phyloP scores from a whole-genome alignment of 2,888 invertebrate genomes.

The Nymphalis c-album region DNA sequence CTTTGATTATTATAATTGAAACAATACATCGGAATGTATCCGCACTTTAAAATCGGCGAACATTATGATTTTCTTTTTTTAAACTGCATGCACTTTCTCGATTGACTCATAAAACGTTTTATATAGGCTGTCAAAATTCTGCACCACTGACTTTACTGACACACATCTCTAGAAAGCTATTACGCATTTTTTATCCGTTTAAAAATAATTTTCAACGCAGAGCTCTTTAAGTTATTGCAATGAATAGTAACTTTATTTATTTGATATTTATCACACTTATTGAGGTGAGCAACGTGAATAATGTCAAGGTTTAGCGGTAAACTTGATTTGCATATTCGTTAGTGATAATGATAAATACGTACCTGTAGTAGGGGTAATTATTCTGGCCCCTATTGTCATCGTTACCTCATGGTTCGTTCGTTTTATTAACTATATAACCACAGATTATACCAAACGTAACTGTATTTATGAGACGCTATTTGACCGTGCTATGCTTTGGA shows the following conservation, averaged over 20 bases:
- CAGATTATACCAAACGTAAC: conserved; percentile 11
- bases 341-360: conserved; percentile 52
- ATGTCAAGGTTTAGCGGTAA: conserved; percentile 63
- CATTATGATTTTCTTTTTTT: not conserved
- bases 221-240: not conserved
- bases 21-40: too few relatives aligned
- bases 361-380: conserved; percentile 45
- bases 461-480: conserved; percentile 5
- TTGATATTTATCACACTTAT: not conserved
- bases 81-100: conserved; percentile 33
- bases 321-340: conserved; percentile 58
- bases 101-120: conserved; percentile 35
- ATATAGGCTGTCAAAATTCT: conserved; percentile 32
- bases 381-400: conserved; percentile 46
- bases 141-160: conserved; percentile 33
- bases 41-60: too few relatives aligned
- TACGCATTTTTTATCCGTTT: not conserved
- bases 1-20: too few relatives aligned
- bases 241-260: not conserved
- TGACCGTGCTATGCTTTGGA: too few relatives aligned
- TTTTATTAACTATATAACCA: conserved; percentile 20
- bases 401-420: conserved; percentile 28
- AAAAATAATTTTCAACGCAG: not conserved
- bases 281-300: conserved; percentile 49
- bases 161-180: conserved; percentile 32